Evolutionary conservation across 2,888 invertebrate genomes (phyloP), one percentile per base, ranked within the genome.

Genomic region (Monopis laevigella): DNA sequence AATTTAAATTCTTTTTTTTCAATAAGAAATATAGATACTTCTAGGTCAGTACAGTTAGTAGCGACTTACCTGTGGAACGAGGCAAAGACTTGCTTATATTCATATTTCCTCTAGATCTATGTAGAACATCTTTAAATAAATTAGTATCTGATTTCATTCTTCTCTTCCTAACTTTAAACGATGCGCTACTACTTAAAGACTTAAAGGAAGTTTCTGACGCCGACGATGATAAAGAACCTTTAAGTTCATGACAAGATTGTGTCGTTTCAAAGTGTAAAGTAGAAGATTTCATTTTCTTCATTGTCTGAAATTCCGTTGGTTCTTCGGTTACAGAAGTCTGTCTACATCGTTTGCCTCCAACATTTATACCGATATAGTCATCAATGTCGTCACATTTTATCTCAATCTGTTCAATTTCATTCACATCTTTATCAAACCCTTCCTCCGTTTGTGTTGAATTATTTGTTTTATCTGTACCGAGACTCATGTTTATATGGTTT

Each of bases 121-220:
- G 65, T 32, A 77, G 47, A 11, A 58, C 69, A 45, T 73, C 68
- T 49, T 53, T 67, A 45, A 70, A 61, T 36, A 80, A 56, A 52
- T 57, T 70, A 0, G 73, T 55, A 16, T 77, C 73, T 2, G 75
- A 72, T 54, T 67, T 71, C 40, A 60, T 45, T 40, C 68, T 56
- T 54, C 72, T 68, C 49, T 74, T 78, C 24, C 65, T 63, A 16
- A 69, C 56, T 60, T 71, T 77, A 30, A 52, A 68, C 2, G 75
- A 70, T 45, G 61, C 59, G 44, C 65, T 73, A 43, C 71, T 78
- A 43, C 11, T 65, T 12, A 70, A 51, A 1, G 78, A 78, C 51
- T 77, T 80, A 48, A 77, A 80, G 2, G 78, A 80, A 19, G 53
- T 49, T 14, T 74, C 74, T 3, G 74, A 74, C 40, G 58, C 58